These are phyloP conservation scores for Babyrousa celebensis DNA, from an alignment of 2,797 vertebrate genomes.

Conservation along the genomic window DNA sequence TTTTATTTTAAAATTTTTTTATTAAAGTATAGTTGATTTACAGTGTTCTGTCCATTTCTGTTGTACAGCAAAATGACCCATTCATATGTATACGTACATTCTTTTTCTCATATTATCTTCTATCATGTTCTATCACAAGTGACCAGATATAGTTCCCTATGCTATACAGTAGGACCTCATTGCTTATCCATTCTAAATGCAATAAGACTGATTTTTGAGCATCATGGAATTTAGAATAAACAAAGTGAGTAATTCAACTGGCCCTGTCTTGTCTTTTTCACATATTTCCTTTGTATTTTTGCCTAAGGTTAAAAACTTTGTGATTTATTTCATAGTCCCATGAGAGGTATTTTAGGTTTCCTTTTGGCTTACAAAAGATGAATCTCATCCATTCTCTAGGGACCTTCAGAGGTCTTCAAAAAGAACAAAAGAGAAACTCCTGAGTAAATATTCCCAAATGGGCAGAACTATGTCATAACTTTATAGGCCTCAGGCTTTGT, in stretches of 20 bases:
- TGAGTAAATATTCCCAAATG: slow-evolving; percentile 21
- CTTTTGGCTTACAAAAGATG: slow-evolving; percentile 45
- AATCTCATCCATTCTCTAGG: slow-evolving; percentile 39
- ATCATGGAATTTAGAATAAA: not conserved
- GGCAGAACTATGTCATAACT: not conserved
- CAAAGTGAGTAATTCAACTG: not conserved
- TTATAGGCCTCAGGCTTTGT: not conserved
- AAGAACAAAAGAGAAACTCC: slow-evolving; percentile 45
- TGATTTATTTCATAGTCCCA: not conserved
- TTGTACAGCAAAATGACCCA: too few relatives aligned
- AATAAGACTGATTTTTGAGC: not conserved
- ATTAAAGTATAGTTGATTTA: too few relatives aligned
- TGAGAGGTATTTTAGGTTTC: slow-evolving; percentile 41
- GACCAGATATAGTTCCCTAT: too few relatives aligned
- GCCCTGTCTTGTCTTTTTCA: not conserved
- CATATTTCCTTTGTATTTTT: slow-evolving; percentile 24
- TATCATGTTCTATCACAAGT: too few relatives aligned
- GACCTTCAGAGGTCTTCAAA: slow-evolving; percentile 8
- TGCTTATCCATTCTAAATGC: too few relatives aligned
- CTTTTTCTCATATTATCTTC: too few relatives aligned
- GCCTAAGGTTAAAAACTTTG: slow-evolving; percentile 19
- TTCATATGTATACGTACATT: too few relatives aligned
- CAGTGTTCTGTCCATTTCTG: too few relatives aligned
- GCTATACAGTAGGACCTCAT: too few relatives aligned
- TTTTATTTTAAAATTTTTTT: too few relatives aligned